A percentile compares a stretch with the other conserved stretches of the same genome.
Conservation (phyloP, 2,113 vertebrate species). For the Perca fluviatilis region DNA sequence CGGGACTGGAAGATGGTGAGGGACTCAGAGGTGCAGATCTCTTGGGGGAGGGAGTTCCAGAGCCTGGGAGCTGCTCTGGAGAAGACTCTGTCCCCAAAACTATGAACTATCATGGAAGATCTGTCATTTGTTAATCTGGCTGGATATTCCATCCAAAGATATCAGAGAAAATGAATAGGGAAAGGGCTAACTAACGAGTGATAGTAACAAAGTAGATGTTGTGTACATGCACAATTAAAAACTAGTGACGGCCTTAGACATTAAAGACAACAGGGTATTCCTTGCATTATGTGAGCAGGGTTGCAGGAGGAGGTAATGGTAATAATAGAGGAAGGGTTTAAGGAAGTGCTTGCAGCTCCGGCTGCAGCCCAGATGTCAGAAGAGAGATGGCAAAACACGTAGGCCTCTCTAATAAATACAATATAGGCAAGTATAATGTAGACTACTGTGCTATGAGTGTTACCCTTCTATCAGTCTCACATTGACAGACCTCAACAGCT, state of each 20-base stretch:
- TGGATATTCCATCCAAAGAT: neutral
- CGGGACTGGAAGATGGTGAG: no score
- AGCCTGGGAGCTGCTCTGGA: no score
- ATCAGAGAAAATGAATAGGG: neutral
- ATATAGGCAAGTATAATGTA: constrained; percentile 2
- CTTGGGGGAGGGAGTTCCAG: no score
- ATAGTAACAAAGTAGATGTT: neutral
- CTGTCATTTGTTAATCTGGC: neutral
- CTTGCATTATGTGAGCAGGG: constrained; percentile 24
- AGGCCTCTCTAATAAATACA: constrained; percentile 40
- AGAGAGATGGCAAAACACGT: constrained; percentile 37
- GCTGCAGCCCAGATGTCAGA: constrained; percentile 71
- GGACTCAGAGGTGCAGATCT: no score
- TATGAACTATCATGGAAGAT: neutral
- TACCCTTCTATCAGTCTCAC: neutral
- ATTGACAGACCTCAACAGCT: no score
- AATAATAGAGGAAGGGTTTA: constrained; percentile 29
- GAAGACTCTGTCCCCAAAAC: no score
- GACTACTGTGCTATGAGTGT: constrained; percentile 4
- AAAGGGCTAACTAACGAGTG: neutral
- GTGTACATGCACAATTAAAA: neutral
- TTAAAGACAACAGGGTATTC: neutral
- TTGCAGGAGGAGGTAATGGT: constrained; percentile 23
- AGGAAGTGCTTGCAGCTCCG: constrained; percentile 53
- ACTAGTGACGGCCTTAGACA: neutral